Base-by-base conservation (phyloP, 2,888 invertebrate species). In the Acrobasis suavella region DNA sequence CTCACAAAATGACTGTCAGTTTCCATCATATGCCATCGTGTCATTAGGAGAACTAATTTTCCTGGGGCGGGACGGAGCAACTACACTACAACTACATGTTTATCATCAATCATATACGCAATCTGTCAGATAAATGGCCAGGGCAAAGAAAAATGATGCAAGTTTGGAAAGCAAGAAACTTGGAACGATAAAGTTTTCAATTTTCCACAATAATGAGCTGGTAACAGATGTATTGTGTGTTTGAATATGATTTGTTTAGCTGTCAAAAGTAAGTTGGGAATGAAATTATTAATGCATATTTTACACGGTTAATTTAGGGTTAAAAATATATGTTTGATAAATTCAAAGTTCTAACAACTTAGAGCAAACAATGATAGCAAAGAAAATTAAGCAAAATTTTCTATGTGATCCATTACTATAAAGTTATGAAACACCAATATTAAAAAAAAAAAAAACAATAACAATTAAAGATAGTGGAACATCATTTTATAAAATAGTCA, bases 31-130 rank as follows among this genome's bases (percentile, higher is more conserved):
- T 46, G 10, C 14, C 50, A 59, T 60, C 58, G 60, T 58, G 61
- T 62, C 65, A 64, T 67, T 67, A 67, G 51, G 38, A 46, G 39
- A 61, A 64, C 50, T 61, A 64, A 67, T 66, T 59, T 52, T 37
- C 15, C 37, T 32, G 14, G 54, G 50, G 50, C 38, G 16, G 59
- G 50, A 50, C 38, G 12, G 10, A 14, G 14, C 14, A 42, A 3
- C 14, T 42, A 6, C 14, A 2, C 22, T 22, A 22, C 22, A 22
- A 22, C 46, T 46, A 32, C 32, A 32, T 32, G 32, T 8, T 32
- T 14, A 6, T 51, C 60, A 60, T 60, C 52, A 62, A 58, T 62
- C 56, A 39, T 32, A 50, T 32, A 37, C 49, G 32, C n/a, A 58
- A 58, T 46, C n/a, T 42, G 58, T 58, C 15, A n/a, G 17, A 17